Base-by-base conservation (phyloP, 1,140 invertebrate genomes). In the Zaprionus capensis region DNA sequence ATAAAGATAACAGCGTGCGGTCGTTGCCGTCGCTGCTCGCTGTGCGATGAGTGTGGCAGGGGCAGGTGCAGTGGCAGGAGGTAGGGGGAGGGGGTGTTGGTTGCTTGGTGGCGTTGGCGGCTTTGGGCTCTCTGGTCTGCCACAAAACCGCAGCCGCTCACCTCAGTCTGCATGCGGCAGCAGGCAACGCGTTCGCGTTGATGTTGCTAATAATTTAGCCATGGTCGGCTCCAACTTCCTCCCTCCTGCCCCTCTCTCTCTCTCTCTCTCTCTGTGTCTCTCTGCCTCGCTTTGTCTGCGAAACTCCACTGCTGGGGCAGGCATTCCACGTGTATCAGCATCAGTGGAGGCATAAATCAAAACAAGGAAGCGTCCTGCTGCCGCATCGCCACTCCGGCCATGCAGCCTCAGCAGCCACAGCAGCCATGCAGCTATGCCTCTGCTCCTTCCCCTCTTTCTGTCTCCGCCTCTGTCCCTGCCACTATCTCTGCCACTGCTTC, bases 181-280 rank as follows among this genome's bases (percentile, higher is more conserved):
- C 28, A 53, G 55, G 55, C 58, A 61, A 31, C 51, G 41, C 41
- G 55, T 44, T 65, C 24, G 68, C 69, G 62, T 66, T 76, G 73
- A 76, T 76, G 73, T 72, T 72, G 74, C 70, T 76, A 76, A 76
- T 76, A 76, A 76, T 76, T 76, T 67, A 62, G 58, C 71, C 44
- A 56, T 36, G 34, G 38, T 58, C 57, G 4, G 11, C 44, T 49
- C 44, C 44, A 17, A 11, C 2, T 9, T 28, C 4, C 24, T 15
- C 22, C 22, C 17, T 24, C 11, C 58, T n/a, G 12, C 14, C 9
- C 5, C 2, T 7, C 63, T n/a, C 22, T 28, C 51, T 17, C 51
- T 12, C 49, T 2, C 31, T 7, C 49, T 55, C 49, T 53, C 17
- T 31, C 17, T 22, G 17, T 63, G 2, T 2, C 14, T 20, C 3